A percentile compares a stretch with the other conserved stretches of the same genome.
These are phyloP conservation scores for Heliangelus exortis DNA, from an alignment of 2,797 vertebrate genomes.

Conservation along the genomic window DNA sequence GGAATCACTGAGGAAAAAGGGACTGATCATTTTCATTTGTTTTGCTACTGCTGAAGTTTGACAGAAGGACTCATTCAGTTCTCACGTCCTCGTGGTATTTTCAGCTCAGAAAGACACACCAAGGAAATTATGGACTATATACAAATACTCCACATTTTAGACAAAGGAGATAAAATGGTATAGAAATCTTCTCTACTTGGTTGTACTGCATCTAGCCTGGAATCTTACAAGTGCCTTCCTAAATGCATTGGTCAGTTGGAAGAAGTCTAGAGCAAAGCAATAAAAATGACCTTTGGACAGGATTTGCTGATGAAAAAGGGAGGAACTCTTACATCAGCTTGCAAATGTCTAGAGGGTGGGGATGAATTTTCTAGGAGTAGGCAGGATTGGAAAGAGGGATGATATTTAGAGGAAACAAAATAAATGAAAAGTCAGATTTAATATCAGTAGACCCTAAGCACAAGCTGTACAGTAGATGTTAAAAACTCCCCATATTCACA, in stretches of 20 bases:
- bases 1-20: not conserved
- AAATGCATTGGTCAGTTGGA: not conserved
- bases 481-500: not conserved
- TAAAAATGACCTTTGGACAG: slow-evolving; percentile 24
- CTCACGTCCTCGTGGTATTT: not conserved
- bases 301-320: slow-evolving; percentile 44
- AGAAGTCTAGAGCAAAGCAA: not conserved
- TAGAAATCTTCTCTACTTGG: not conserved
- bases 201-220: not conserved
- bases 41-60: not conserved
- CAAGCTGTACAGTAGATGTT: not conserved
- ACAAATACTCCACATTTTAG: not conserved
- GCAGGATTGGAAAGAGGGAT: not conserved
- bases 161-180: not conserved
- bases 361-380: slow-evolving; percentile 16
- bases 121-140: not conserved
- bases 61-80: not conserved
- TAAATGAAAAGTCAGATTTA: not conserved
- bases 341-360: slow-evolving; percentile 10
- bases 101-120: not conserved
- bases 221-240: not conserved
- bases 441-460: not conserved
- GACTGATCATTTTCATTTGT: not conserved
- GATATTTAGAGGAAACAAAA: slow-evolving; percentile 34
- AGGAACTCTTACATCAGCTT: slow-evolving; percentile 50